Evolutionary conservation across 2,888 invertebrate species (phyloP).

Genomic region (Tenthredo livida): DNA sequence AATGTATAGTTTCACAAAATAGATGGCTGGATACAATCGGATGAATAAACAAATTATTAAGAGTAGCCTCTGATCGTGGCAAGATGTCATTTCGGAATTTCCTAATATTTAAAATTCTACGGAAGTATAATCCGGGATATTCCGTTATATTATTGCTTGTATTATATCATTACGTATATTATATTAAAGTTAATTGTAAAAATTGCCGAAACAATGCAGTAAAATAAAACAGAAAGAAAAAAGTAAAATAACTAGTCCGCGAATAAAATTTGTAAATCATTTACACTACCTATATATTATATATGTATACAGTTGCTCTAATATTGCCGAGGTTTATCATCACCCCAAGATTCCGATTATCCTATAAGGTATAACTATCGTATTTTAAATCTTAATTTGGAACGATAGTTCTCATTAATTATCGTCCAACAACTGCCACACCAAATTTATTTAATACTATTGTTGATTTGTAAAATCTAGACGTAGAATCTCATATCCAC

Average conservation of each 20-base stretch:
- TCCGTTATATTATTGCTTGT: not conserved
- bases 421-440: not conserved
- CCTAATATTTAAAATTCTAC: not conserved
- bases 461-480: not conserved
- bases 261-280: not conserved
- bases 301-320: not conserved
- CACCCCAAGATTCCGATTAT: not conserved
- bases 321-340: not conserved
- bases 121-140: not conserved
- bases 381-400: not conserved
- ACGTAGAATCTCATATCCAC: slow-evolving; percentile 86
- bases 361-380: not conserved
- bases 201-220: not conserved
- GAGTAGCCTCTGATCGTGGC: not conserved
- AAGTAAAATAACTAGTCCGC: not conserved
- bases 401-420: not conserved
- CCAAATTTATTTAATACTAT: not conserved
- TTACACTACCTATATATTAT: not conserved
- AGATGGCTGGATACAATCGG: not conserved
- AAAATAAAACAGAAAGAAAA: not conserved
- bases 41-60: not conserved
- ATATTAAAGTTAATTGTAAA: not conserved
- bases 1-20: not conserved
- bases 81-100: not conserved
- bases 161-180: not conserved